phyloP scores from a whole-genome alignment of 2,113 vertebrate genomes.

The Hymenochirus boettgeri region DNA sequence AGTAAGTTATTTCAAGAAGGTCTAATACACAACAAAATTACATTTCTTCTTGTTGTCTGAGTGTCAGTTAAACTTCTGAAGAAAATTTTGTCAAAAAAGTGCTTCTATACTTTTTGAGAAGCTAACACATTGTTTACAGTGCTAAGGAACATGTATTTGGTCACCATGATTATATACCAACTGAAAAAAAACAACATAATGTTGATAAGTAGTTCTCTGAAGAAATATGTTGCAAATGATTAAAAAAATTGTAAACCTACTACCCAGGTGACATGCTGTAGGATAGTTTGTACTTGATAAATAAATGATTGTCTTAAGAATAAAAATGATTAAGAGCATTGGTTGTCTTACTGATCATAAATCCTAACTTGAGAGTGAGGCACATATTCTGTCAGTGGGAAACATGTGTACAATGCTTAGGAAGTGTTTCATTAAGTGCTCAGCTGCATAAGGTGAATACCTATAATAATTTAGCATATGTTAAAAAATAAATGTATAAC shows the following conservation, averaged over 20 bases:
- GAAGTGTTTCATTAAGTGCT: background rate
- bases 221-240: background rate
- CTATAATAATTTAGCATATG: background rate
- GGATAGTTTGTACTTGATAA: background rate
- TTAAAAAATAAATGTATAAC: too few species aligned
- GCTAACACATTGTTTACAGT: background rate
- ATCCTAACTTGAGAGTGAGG: background rate
- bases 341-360: background rate
- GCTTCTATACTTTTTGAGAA: background rate
- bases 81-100: too few species aligned
- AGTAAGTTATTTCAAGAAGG: slow-evolving; percentile 12
- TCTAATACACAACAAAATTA: background rate
- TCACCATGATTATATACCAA: background rate
- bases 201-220: background rate
- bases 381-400: background rate
- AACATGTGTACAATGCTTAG: too few species aligned
- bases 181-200: background rate
- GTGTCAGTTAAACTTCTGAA: background rate
- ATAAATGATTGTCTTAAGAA: slow-evolving; percentile 1
- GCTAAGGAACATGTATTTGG: background rate
- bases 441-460: background rate
- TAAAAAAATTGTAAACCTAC: background rate
- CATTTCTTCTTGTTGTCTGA: background rate
- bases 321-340: background rate
- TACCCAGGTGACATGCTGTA: background rate